These are phyloP conservation scores for Spheniscus mendiculus DNA, from an alignment of 2,113 vertebrate genomes.

Conservation along the genomic window DNA sequence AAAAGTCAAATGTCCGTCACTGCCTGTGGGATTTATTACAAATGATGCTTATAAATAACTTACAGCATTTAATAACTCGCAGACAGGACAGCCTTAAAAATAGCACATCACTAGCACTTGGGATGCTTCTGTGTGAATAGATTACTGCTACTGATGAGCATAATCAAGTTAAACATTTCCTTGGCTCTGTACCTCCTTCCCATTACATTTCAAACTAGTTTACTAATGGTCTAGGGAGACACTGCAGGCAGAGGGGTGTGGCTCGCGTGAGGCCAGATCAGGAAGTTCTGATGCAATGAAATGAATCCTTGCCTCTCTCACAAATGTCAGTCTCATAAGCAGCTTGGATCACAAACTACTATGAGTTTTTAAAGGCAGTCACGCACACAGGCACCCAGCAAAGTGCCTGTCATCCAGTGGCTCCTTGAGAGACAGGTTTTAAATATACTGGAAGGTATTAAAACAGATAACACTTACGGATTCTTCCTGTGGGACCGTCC, in stretches of 20 bases:
- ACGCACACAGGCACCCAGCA: background rate
- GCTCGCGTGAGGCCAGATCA: background rate
- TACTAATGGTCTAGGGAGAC: background rate
- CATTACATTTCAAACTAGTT: constrained; percentile 18
- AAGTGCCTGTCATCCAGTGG: background rate
- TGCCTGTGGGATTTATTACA: background rate
- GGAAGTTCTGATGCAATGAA: background rate
- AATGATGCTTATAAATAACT: background rate
- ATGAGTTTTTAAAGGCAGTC: background rate
- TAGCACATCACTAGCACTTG: background rate
- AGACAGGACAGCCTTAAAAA: background rate
- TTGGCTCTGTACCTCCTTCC: background rate
- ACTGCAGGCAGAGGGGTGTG: background rate
- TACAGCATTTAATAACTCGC: background rate
- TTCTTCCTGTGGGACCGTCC: background rate
- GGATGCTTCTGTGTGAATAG: background rate
- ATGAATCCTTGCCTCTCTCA: background rate
- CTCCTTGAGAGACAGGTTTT: background rate
- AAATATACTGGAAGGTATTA: background rate
- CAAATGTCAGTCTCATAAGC: background rate
- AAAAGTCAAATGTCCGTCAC: background rate
- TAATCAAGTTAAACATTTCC: constrained; percentile 60
- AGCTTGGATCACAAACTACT: background rate
- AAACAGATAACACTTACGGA: background rate
- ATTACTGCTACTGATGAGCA: constrained; percentile 19